A percentile compares a stretch with the other conserved stretches of the same genome.
These are phyloP conservation scores for Corydoras sp. DNA, from an alignment of 2,113 vertebrate genomes.

Conservation along the genomic window DNA sequence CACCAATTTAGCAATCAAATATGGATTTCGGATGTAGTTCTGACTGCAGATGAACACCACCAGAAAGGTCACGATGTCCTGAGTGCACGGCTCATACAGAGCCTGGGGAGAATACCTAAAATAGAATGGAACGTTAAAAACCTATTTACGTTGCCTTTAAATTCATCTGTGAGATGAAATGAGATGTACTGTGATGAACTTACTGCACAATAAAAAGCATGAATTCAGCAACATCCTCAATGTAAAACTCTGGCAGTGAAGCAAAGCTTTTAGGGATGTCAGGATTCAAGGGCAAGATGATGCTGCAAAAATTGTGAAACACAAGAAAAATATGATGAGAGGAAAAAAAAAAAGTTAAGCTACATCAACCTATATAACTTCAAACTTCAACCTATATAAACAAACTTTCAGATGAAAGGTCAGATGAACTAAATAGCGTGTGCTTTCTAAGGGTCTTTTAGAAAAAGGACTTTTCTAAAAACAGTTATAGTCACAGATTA, in stretches of 20 bases:
- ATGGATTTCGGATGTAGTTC: conserved; percentile 97
- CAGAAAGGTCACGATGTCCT: conserved; percentile 94
- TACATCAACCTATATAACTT: too few relatives aligned
- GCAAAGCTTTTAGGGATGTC: conserved; percentile 96
- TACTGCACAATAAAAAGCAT: conserved; percentile 99
- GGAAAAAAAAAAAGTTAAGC: not conserved
- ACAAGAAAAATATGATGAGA: conserved; percentile 11
- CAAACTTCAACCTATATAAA: too few relatives aligned
- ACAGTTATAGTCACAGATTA: too few relatives aligned
- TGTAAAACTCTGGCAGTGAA: conserved; percentile 95
- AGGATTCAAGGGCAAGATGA: conserved; percentile 84
- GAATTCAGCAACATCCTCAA: conserved; percentile 98
- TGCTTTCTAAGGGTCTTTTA: too few relatives aligned
- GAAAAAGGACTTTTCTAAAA: too few relatives aligned
- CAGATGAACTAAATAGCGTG: too few relatives aligned
- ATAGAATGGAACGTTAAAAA: not conserved
- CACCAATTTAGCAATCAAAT: conserved; percentile 94
- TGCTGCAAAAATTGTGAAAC: conserved; percentile 54
- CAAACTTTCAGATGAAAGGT: too few relatives aligned
- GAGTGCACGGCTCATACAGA: conserved; percentile 95
- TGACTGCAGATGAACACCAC: conserved; percentile 98
- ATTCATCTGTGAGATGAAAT: not conserved
- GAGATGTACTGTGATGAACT: conserved; percentile 56
- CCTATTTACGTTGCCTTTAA: too few relatives aligned
- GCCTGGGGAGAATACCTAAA: conserved; percentile 94